These are phyloP conservation scores for Zaprionus kolodkinae DNA, from an alignment of 1,140 invertebrate species.

Conservation along the genomic window DNA sequence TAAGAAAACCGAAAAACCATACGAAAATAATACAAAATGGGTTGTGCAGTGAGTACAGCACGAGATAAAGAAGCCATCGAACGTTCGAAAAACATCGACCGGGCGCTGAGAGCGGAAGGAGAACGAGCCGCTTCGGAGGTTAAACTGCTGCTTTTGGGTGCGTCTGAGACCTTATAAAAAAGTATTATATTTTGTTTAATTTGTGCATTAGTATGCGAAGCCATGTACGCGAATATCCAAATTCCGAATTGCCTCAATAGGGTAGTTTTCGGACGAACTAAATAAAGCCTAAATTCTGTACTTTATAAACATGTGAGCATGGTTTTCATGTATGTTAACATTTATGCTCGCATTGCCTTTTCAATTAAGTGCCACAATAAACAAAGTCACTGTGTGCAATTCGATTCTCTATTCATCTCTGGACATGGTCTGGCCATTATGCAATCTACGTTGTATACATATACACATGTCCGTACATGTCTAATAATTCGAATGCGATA, in stretches of 20 bases:
- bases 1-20: slow-evolving; percentile 32
- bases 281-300: background rate
- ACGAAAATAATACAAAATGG: slow-evolving; percentile 87
- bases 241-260: background rate
- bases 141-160: slow-evolving; percentile 94
- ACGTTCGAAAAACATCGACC: slow-evolving; percentile 95
- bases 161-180: slow-evolving; percentile 59
- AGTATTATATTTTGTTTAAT: slow-evolving; percentile 7
- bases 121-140: slow-evolving; percentile 94
- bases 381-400: slow-evolving; percentile 17
- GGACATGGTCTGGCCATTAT: slow-evolving; percentile 51
- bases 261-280: background rate
- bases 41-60: slow-evolving; percentile 91
- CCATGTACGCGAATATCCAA: slow-evolving; percentile 20
- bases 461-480: slow-evolving; percentile 24
- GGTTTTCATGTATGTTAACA: background rate
- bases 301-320: slow-evolving; percentile 1
- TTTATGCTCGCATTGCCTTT: slow-evolving; percentile 11
- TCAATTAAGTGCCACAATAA: slow-evolving; percentile 21
- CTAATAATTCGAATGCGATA: slow-evolving; percentile 70
- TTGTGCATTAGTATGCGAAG: slow-evolving; percentile 22
- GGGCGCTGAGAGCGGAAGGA: slow-evolving; percentile 92
- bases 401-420: slow-evolving; percentile 25
- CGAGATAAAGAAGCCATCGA: slow-evolving; percentile 93
- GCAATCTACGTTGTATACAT: slow-evolving; percentile 43